phyloP scores from a whole-genome alignment of 1,140 invertebrate species.

The Leptinotarsa texana region DNA sequence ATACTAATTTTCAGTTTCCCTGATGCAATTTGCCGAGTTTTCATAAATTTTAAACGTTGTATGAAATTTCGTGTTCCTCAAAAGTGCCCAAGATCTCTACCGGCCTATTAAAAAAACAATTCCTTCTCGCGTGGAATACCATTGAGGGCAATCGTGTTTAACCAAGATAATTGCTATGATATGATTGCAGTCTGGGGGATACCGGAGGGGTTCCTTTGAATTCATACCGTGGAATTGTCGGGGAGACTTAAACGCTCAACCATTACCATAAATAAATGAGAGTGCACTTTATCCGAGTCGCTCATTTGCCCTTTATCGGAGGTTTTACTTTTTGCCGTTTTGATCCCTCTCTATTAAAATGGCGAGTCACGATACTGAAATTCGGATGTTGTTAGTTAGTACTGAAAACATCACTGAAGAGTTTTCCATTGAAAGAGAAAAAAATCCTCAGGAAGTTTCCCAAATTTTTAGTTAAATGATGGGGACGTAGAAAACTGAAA shows the following conservation, averaged over 20 bases:
- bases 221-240: slow-evolving; percentile 12
- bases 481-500: too few relatives aligned
- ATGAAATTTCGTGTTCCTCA: too few relatives aligned
- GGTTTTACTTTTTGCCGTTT: slow-evolving; percentile 23
- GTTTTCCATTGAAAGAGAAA: too few relatives aligned
- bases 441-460: too few relatives aligned
- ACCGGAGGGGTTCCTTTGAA: slow-evolving; percentile 15
- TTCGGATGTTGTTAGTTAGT: too few relatives aligned
- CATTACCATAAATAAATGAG: slow-evolving; percentile 44
- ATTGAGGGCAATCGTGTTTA: slow-evolving; percentile 16
- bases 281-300: slow-evolving; percentile 36
- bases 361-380: too few relatives aligned
- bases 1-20: too few relatives aligned
- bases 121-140: not conserved
- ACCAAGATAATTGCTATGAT: slow-evolving; percentile 22
- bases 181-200: slow-evolving; percentile 1
- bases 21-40: too few relatives aligned
- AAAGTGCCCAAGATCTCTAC: too few relatives aligned
- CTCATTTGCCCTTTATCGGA: slow-evolving; percentile 16
- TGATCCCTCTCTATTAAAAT: not conserved
- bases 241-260: slow-evolving; percentile 26
- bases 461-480: too few relatives aligned
- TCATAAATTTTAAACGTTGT: too few relatives aligned
- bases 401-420: too few relatives aligned
- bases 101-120: slow-evolving; percentile 12